Evolutionary conservation across 37 sponge, comb jelly and placozoan genomes (phyloP).

Genomic region (Ephydatia muelleri): DNA sequence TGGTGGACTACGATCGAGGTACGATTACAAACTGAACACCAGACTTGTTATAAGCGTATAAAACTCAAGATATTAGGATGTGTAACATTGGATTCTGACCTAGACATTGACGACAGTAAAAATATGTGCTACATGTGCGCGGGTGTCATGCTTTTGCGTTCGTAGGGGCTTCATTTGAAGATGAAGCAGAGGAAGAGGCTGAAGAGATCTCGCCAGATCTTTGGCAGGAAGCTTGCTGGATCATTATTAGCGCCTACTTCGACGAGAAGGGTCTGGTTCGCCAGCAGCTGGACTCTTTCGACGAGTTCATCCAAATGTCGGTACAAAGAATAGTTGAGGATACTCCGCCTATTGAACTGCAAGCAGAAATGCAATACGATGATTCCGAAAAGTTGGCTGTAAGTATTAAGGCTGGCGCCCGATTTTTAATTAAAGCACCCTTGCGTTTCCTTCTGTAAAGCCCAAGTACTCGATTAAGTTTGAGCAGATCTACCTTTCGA

Average conservation of each 20-base stretch:
- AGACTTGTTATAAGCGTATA: too few relatives aligned
- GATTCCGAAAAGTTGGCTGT: slow-evolving; percentile 25
- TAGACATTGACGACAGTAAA: too few relatives aligned
- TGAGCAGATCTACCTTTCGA: slow-evolving; percentile 99
- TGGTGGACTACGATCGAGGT: too few relatives aligned
- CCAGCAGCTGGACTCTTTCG: slow-evolving; percentile 99
- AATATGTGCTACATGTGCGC: too few relatives aligned
- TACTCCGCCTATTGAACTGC: slow-evolving; percentile 92
- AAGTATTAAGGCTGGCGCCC: background rate
- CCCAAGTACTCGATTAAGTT: slow-evolving; percentile 96
- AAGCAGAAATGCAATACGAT: slow-evolving; percentile 92
- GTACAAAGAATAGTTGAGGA: slow-evolving; percentile 99
- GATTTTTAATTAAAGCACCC: background rate
- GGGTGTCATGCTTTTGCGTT: background rate
- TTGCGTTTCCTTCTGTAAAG: slow-evolving; percentile 21
- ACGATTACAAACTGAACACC: too few relatives aligned
- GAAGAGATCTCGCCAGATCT: slow-evolving; percentile 95
- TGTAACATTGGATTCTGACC: too few relatives aligned
- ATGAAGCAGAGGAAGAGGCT: slow-evolving; percentile 81
- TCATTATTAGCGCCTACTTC: slow-evolving; percentile 98
- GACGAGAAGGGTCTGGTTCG: slow-evolving; percentile 99
- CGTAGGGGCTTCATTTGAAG: background rate
- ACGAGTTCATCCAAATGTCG: slow-evolving; percentile 99
- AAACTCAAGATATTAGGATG: too few relatives aligned
- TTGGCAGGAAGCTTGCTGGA: slow-evolving; percentile 99